A percentile compares a stretch with the other conserved stretches of the same genome.
phyloP scores from a whole-genome alignment of 1,140 invertebrate species.

The Eriocheir sinensis region DNA sequence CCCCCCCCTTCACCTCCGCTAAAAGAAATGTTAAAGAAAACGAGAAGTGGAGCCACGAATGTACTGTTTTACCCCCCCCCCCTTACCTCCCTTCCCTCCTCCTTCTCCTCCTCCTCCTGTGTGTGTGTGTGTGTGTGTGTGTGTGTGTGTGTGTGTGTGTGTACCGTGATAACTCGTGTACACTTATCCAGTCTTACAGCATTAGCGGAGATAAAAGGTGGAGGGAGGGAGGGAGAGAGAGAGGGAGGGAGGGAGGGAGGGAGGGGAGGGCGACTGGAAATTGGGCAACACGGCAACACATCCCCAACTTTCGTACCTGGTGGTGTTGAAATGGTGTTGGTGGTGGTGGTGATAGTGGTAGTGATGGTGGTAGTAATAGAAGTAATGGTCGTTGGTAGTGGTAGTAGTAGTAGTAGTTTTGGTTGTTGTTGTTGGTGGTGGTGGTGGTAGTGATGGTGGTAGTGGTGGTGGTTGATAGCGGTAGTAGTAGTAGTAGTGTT shows the following conservation, averaged over 20 bases:
- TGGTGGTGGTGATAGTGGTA: not conserved
- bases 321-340: not conserved
- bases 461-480: no score
- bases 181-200: not conserved
- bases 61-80: no score
- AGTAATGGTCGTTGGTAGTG: no score
- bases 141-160: not conserved
- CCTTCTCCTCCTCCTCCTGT: no score
- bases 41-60: no score
- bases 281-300: not conserved
- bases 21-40: no score
- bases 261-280: not conserved
- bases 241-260: not conserved
- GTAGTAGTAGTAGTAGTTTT: no score
- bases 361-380: conserved; percentile 2
- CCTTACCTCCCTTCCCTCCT: no score
- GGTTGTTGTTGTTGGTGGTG: no score
- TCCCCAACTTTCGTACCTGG: not conserved
- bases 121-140: not conserved
- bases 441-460: not conserved
- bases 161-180: not conserved
- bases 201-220: not conserved
- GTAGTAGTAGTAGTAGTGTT: no score
- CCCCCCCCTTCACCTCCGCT: no score
- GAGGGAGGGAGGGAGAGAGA: not conserved